A percentile compares a stretch with the other conserved stretches of the same genome.
Conservation (phyloP, 2,888 invertebrate genomes). For the Heteromurus nitidus region DNA sequence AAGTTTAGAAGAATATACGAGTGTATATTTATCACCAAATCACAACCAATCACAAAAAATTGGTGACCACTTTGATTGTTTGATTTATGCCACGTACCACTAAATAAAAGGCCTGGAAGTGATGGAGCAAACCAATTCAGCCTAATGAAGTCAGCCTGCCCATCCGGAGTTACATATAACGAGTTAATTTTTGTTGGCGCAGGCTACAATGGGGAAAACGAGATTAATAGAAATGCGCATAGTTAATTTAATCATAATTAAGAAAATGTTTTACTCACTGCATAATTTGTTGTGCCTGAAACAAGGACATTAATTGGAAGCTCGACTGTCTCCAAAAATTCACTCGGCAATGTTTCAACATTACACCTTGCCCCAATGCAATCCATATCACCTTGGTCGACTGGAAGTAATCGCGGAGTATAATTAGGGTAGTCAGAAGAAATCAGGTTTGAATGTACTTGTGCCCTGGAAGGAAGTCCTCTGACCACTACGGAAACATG, state of each 20-base stretch:
- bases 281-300: not conserved
- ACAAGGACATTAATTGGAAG: not conserved
- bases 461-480: not conserved
- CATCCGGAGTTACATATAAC: not conserved
- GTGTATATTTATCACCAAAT: not conserved
- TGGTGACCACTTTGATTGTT: not conserved
- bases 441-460: not conserved
- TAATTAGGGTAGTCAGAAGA: not conserved
- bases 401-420: conserved; percentile 6
- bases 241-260: not conserved
- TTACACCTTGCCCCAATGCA: conserved; percentile 18
- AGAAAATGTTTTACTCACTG: not conserved
- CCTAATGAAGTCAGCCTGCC: not conserved
- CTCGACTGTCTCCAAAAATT: not conserved
- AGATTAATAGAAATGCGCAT: not conserved
- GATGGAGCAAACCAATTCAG: conserved; percentile 26
- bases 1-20: not conserved
- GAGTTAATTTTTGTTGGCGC: conserved; percentile 18
- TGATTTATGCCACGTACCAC: not conserved
- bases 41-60: not conserved
- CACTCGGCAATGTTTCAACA: not conserved
- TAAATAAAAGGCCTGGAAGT: conserved; percentile 1
- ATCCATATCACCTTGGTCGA: conserved; percentile 33
- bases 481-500: conserved; percentile 1
- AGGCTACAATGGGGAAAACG: conserved; percentile 8